Conservation (phyloP, 2,797 vertebrate species). For the Taeniopygia guttata region DNA sequence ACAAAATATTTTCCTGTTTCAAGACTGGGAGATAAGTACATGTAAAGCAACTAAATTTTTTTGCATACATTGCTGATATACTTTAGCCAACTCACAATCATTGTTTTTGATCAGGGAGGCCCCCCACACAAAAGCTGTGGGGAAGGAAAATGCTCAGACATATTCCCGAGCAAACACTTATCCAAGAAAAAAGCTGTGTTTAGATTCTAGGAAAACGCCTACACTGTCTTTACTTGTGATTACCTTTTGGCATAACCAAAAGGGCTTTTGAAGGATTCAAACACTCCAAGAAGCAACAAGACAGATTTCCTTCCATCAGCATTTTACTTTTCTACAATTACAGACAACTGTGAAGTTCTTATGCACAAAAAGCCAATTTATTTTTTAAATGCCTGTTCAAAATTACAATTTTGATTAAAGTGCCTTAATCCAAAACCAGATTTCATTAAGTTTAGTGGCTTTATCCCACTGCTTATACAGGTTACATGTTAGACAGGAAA, state of each 20-base stretch:
- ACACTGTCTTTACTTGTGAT: background rate
- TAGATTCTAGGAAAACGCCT: background rate
- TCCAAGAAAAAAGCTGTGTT: background rate
- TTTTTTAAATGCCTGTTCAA: background rate
- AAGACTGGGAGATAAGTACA: background rate
- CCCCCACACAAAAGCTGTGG: background rate
- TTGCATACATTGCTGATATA: background rate
- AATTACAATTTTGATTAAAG: background rate
- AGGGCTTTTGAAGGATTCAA: slow-evolving; percentile 5
- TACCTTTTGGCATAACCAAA: slow-evolving; percentile 10
- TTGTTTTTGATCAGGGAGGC: background rate
- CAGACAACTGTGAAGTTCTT: background rate
- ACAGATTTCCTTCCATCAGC: background rate
- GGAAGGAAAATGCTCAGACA: slow-evolving; percentile 17
- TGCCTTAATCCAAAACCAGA: background rate
- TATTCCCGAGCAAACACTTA: background rate
- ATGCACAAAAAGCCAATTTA: background rate
- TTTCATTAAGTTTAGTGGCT: background rate
- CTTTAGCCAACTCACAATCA: background rate
- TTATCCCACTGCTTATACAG: background rate
- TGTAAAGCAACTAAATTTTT: background rate
- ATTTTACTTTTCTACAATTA: background rate
- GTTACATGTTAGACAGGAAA: background rate
- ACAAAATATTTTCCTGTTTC: background rate
- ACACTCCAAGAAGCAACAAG: background rate